Conservation (phyloP, 2,797 vertebrate species). For the Anabacerthia variegaticeps region DNA sequence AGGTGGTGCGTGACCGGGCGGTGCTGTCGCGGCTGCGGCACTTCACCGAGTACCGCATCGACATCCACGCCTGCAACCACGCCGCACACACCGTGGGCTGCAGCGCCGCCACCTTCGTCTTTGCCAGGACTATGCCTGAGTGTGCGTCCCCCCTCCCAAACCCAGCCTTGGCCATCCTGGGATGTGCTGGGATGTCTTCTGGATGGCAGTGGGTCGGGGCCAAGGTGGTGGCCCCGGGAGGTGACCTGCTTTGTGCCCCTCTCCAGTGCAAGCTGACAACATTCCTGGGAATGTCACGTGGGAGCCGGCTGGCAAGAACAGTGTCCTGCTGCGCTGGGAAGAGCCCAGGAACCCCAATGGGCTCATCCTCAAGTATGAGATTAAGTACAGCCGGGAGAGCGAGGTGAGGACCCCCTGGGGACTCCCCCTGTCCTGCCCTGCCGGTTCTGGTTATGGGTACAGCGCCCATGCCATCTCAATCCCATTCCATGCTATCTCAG, state of each 20-base stretch:
- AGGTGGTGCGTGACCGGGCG: conserved; percentile 76
- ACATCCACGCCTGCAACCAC: conserved; percentile 84
- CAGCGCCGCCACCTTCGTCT: conserved; percentile 81
- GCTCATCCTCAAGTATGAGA: conserved; percentile 83
- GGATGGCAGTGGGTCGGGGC: fast-evolving
- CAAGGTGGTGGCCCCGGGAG: fast-evolving
- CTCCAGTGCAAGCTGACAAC: conserved; percentile 74
- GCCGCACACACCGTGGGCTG: conserved; percentile 80
- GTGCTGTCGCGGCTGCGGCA: conserved; percentile 75
- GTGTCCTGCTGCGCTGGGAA: conserved; percentile 75
- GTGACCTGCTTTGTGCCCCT: background rate
- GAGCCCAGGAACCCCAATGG: conserved; percentile 80
- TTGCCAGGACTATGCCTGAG: conserved; percentile 80
- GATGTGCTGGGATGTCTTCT: fast-evolving
- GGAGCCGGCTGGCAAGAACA: conserved; percentile 70
- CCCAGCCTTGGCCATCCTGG: fast-evolving
- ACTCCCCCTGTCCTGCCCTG: background rate
- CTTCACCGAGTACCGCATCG: conserved; percentile 83
- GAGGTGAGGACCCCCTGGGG: conserved; percentile 59
- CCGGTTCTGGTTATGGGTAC: background rate
- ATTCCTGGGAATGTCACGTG: conserved; percentile 79
- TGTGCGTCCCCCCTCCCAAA: conserved; percentile 51
- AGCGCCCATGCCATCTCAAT: background rate
- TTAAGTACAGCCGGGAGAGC: conserved; percentile 78
- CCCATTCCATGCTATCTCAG: fast-evolving